Conservation (phyloP, 2,888 invertebrate genomes). For the Selenia dentaria region DNA sequence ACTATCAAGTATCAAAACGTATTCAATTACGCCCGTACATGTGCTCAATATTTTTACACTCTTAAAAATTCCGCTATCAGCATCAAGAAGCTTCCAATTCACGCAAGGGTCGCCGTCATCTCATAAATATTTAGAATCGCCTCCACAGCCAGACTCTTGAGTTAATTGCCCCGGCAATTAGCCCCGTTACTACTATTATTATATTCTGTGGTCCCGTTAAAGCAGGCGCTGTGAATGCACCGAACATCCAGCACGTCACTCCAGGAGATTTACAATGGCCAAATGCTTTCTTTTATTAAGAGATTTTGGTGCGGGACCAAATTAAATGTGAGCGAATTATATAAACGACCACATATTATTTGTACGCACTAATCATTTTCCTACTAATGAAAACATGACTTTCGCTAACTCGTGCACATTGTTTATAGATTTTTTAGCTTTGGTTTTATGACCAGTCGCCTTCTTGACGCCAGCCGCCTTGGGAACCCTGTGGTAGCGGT, state of each 20-base stretch:
- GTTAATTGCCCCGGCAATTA: conserved; percentile 67
- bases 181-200: conserved; percentile 35
- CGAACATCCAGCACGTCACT: conserved; percentile 33
- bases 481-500: no score
- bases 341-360: not conserved
- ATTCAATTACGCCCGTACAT: no score
- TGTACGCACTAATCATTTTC: no score
- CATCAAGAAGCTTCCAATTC: conserved; percentile 7
- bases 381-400: no score
- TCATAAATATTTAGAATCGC: conserved; percentile 50
- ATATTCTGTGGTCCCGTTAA: conserved; percentile 28
- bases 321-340: conserved; percentile 8
- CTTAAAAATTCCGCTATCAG: conserved; percentile 8
- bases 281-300: conserved; percentile 33
- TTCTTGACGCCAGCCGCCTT: no score
- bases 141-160: conserved; percentile 47
- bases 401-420: no score
- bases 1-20: no score
- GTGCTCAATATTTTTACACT: no score
- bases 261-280: conserved; percentile 45
- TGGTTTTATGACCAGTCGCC: no score
- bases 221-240: conserved; percentile 45
- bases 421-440: no score
- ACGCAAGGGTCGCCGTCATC: conserved; percentile 30
- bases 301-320: conserved; percentile 10